Evolutionary conservation across 2,113 vertebrate genomes (phyloP).

Genomic region (Alethe castanea): DNA sequence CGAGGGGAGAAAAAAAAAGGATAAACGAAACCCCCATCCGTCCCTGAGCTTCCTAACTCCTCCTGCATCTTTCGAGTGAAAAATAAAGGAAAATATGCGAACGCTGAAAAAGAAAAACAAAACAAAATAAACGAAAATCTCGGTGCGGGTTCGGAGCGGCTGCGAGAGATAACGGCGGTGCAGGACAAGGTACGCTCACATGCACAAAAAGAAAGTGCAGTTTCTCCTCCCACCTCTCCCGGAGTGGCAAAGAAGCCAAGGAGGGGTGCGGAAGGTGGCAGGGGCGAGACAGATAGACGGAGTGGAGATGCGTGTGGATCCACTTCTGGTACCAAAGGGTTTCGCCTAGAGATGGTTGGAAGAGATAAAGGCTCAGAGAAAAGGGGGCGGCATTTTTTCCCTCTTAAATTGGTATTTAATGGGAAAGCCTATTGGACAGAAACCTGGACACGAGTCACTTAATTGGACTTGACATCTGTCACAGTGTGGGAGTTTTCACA

Average conservation of each 20-base stretch:
- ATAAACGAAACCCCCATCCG: not conserved
- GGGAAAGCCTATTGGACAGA: conserved; percentile 80
- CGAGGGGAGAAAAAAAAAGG: not conserved
- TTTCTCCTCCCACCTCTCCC: conserved; percentile 53
- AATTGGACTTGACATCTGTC: conserved; percentile 85
- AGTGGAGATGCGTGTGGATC: conserved; percentile 18
- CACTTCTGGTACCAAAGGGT: conserved; percentile 69
- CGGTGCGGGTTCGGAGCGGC: conserved; percentile 41
- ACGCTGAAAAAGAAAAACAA: not conserved
- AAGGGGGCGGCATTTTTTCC: conserved; percentile 73
- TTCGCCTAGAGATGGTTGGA: conserved; percentile 70
- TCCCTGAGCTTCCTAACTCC: conserved; percentile 41
- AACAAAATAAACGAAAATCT: not conserved
- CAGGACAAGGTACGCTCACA: conserved; percentile 37
- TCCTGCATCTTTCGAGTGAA: conserved; percentile 64
- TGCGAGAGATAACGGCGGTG: not conserved
- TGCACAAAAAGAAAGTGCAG: conserved; percentile 55
- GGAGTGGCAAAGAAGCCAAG: conserved; percentile 44
- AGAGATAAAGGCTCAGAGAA: conserved; percentile 73
- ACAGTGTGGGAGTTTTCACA: conserved; percentile 82
- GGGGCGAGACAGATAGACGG: conserved; percentile 9
- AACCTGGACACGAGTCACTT: conserved; percentile 78
- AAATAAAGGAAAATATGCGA: not conserved
- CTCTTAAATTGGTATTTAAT: conserved; percentile 81
- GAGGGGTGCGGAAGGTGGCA: conserved; percentile 33